A percentile compares a stretch with the other conserved stretches of the same genome.
Conservation (phyloP, 2,113 vertebrate species). For the Caracal caracal region DNA sequence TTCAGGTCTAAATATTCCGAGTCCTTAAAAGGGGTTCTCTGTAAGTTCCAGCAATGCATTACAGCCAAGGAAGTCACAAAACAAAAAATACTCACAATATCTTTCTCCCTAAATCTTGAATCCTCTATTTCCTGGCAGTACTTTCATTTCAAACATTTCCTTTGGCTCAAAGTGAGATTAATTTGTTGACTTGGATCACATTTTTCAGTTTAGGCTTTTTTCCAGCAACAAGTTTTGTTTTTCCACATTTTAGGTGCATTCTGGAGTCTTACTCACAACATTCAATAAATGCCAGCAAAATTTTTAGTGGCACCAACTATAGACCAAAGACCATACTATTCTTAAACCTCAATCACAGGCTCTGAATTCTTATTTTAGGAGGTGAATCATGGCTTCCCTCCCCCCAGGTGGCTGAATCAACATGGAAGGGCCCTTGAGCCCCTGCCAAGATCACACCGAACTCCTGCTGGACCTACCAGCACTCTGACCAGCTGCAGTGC, state of each 20-base stretch:
- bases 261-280: constrained; percentile 69
- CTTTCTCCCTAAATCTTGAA: constrained; percentile 22
- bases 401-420: not conserved
- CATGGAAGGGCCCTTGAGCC: not conserved
- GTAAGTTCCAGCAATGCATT: not conserved
- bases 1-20: not conserved
- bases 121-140: constrained; percentile 59
- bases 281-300: constrained; percentile 54
- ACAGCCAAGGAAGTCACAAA: not conserved
- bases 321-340: constrained; percentile 44
- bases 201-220: constrained; percentile 71
- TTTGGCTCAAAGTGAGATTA: constrained; percentile 67
- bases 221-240: constrained; percentile 76
- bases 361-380: constrained; percentile 34
- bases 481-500: not conserved
- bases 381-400: not conserved
- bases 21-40: not conserved
- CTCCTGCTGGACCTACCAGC: not conserved
- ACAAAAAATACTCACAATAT: not conserved
- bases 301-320: constrained; percentile 46
- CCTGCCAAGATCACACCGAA: not conserved
- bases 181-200: constrained; percentile 72
- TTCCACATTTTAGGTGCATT: constrained; percentile 74
- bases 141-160: constrained; percentile 65
- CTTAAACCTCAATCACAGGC: constrained; percentile 29